Evolutionary conservation across 2,797 vertebrate species (phyloP), one percentile per base, ranked within the genome.

Genomic region (Mallotus villosus): DNA sequence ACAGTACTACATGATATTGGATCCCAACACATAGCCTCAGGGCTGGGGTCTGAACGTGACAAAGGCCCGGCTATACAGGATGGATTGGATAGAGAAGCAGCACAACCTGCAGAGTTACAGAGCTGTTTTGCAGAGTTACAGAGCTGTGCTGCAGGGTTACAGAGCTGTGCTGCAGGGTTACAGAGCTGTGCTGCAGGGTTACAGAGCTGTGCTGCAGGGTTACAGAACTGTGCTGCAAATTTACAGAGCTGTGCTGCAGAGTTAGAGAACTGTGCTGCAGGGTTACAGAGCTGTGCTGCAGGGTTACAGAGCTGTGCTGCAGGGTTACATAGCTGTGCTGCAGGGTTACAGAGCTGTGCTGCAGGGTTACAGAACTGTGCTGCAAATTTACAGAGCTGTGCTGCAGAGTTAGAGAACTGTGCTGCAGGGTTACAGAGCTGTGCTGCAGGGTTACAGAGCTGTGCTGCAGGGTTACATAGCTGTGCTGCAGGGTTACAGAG

Each of bases 1-100:
- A 29, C 37, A 19, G 24, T 19, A 7, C 9, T 41, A 19, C 32
- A 16, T 4, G 24, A 41, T 25, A 53, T 67, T 49, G 55, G 78
- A 73, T 62, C 29, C 74, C 68, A 72, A 67, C 69, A 74, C 70
- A 71, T 68, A 70, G 75, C 81, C 41, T 24, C 19, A 49, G 79
- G 79, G 71, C 65, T 68, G 73, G 78, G 24, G 79, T 85, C 81
- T 87, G 87, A 82, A 77, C 84, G 80, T 81, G 76, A 86, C 34
- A 72, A 65, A 85, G 74, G 74, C 71, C 63, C 68, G 63, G 71
- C 69, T n/a, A 16, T 0, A 77, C 71, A 76, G 69, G 14, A 64
- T 74, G 63, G 11, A 41, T 11, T 11, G 37, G 11, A 11, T 11
- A 12, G 75, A 75, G 73, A 65, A 68, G 68, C 81, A 81, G 70